Evolutionary conservation across 2,888 invertebrate genomes (phyloP), one percentile per base, ranked within the genome.

Genomic region (Alloplasta piceator): DNA sequence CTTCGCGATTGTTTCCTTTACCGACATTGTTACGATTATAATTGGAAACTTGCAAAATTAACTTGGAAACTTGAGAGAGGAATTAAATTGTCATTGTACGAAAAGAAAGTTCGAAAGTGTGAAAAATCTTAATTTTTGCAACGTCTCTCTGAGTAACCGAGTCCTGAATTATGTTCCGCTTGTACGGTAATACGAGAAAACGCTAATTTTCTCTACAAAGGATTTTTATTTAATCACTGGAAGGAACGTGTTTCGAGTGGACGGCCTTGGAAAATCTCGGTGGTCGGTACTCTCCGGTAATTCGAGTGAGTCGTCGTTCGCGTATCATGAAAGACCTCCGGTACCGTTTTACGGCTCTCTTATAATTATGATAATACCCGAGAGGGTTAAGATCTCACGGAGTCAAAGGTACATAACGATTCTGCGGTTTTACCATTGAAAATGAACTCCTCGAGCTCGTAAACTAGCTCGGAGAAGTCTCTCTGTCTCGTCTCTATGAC

Each of bases 301-400:
- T n/a, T 52, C 52, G 52, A 52, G 52, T 52, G 52, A 12, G 52
- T 14, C 52, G 58, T 61, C 14, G 36, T 36, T 60, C 41, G 70
- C 10, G 14, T 43, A 72, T 43, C 26, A 61, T 55, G 63, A 64
- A 73, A 63, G 64, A 73, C 43, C 64, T 73, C 63, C 7, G 48
- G 41, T 46, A 39, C 39, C 38, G 56, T 50, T 67, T 12, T 60
- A 66, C 74, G 48, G 67, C 41, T 75, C 58, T 58, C 74, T 12
- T n/a, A 50, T 50, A 50, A 73, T 41, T 38, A 73, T 73, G 64
- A 64, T 74, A 74, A 74, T 64, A 66, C 38, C 26, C 26, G 66
- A 64, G 73, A 66, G 36, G 43, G 14, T 12, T 66, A 46, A 46
- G 66, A 55, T 64, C n/a, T 56, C 56, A 66, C n/a, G 46, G 43